Conservation (phyloP, 2,113 vertebrate species). For the Gnathonemus longibarbis region DNA sequence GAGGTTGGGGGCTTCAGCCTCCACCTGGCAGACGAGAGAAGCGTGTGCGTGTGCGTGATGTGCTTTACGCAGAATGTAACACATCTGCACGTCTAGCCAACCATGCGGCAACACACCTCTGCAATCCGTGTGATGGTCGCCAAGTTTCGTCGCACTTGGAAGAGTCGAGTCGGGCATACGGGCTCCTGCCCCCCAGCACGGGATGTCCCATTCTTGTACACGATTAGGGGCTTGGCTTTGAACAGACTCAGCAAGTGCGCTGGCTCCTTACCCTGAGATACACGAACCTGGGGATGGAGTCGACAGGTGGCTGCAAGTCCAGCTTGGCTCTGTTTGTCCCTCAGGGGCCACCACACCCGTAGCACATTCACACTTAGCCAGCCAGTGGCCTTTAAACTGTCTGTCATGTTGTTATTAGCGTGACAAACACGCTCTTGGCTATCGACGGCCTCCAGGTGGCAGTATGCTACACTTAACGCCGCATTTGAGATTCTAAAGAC, state of each 20-base stretch:
- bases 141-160: slow-evolving; percentile 80
- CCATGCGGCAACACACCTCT: slow-evolving; percentile 59
- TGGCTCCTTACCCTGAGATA: slow-evolving; percentile 85
- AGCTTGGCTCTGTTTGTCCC: slow-evolving; percentile 2
- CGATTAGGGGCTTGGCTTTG: slow-evolving; percentile 74
- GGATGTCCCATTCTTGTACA: slow-evolving; percentile 82
- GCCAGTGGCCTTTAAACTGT: background rate
- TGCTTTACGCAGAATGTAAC: background rate
- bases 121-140: slow-evolving; percentile 73
- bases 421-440: background rate
- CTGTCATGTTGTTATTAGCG: background rate
- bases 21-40: slow-evolving; percentile 57
- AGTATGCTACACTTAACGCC: background rate
- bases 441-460: slow-evolving; percentile 7
- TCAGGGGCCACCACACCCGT: background rate
- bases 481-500: background rate
- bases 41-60: background rate
- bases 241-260: slow-evolving; percentile 80
- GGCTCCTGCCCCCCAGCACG: slow-evolving; percentile 60
- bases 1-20: slow-evolving; percentile 60
- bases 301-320: background rate
- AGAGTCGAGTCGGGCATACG: slow-evolving; percentile 58
- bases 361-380: background rate
- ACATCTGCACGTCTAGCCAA: background rate
- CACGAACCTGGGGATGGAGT: slow-evolving; percentile 62